phyloP scores from a whole-genome alignment of 2,113 vertebrate genomes.

The Panthera tigris region DNA sequence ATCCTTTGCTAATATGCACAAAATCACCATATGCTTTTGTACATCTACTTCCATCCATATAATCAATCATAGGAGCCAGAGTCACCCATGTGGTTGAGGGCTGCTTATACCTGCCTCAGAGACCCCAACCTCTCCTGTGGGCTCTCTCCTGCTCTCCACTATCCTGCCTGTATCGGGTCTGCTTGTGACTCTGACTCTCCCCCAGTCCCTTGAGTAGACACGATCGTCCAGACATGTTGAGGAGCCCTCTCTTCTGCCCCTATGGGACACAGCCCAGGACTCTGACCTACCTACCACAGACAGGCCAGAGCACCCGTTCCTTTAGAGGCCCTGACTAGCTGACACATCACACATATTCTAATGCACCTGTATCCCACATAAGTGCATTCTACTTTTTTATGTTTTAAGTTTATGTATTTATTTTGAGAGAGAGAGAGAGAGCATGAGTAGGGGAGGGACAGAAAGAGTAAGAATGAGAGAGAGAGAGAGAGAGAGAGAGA shows the following conservation, averaged over 20 bases:
- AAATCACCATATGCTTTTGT: neutral
- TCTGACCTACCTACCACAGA: neutral
- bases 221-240: neutral
- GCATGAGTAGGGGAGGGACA: no score
- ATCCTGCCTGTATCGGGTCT: neutral
- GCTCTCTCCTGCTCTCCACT: neutral
- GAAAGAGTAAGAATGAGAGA: no score
- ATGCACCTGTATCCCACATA: neutral
- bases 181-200: neutral
- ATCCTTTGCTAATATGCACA: neutral
- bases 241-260: neutral
- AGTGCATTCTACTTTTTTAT: neutral
- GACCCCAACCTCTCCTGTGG: neutral
- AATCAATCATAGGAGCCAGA: neutral
- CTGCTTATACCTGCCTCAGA: neutral
- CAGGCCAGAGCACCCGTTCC: neutral
- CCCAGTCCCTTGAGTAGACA: neutral
- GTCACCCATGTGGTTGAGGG: neutral
- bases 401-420: no score
- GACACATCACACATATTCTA: neutral
- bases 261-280: neutral
- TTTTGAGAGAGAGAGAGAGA: no score
- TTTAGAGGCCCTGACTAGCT: neutral
- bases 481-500: no score
- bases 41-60: neutral